A percentile compares a stretch with the other conserved stretches of the same genome.
Evolutionary conservation across 2,113 vertebrate species (phyloP).

Genomic region (Arothron firmamentum): DNA sequence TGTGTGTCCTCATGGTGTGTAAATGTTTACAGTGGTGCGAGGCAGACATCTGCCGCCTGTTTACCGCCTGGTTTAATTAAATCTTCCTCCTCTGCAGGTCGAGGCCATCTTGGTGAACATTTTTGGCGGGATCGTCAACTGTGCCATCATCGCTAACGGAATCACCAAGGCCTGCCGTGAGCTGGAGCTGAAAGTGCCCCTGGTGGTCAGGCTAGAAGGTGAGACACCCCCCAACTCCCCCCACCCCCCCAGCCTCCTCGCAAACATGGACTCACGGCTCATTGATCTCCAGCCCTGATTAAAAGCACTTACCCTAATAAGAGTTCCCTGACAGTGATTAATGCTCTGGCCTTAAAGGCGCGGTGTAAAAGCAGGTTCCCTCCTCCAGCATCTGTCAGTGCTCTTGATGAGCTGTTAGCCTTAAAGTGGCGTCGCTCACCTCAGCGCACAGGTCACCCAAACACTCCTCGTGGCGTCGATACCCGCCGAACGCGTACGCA

Average conservation of each 20-base stretch:
- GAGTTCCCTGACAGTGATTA: slow-evolving; percentile 18
- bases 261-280: not conserved
- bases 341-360: slow-evolving; percentile 6
- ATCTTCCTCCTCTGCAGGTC: slow-evolving; percentile 74
- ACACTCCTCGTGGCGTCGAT: not conserved
- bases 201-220: slow-evolving; percentile 98
- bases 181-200: slow-evolving; percentile 89
- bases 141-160: slow-evolving; percentile 95
- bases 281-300: slow-evolving; percentile 12
- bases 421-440: not conserved
- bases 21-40: not conserved
- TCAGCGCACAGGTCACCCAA: not conserved
- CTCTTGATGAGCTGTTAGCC: slow-evolving; percentile 4
- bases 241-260: not conserved
- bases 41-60: not conserved
- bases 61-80: not conserved
- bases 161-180: slow-evolving; percentile 95
- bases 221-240: slow-evolving; percentile 8
- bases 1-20: not conserved
- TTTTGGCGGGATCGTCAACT: slow-evolving; percentile 97
- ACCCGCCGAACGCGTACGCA: not conserved
- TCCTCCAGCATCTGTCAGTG: slow-evolving; percentile 1
- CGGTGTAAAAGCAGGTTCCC: slow-evolving; percentile 2
- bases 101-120: slow-evolving; percentile 98
- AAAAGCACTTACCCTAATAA: slow-evolving; percentile 32